Base-by-base conservation (phyloP, 2,113 vertebrate genomes). In the Chaetura pelagica region DNA sequence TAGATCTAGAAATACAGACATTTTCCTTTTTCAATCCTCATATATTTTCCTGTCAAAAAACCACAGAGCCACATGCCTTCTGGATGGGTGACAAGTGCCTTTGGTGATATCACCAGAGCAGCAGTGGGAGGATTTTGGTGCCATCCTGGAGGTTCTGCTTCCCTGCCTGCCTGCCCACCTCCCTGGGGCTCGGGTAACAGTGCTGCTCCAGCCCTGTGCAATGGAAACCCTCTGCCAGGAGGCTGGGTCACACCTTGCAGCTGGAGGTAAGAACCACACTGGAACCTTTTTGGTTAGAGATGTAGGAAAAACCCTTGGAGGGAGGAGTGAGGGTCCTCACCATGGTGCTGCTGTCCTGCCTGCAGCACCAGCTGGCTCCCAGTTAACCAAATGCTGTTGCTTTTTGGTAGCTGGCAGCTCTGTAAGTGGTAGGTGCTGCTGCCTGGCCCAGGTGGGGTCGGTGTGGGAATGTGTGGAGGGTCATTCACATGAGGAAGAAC, bases 271-370 rank as follows among this genome's bases (percentile, higher is more conserved):
- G 52, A 40, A n/a, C 84, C n/a, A 32, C 8, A 3, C 24, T 12
- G 30, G 24, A 61, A 54, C 26, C 14, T 67, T 66, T 74, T 48
- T 21, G 35, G 24, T 63, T 58, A 29, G 26, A 32, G 22, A 19
- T 18, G 18, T 38, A 32, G 63, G 35, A 32, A 62, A 35, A 44
- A 29, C 34, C 32, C 57, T 63, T 12, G 18, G 26, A 26, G 42
- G 38, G 19, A 21, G 21, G 17, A 8, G 18, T 21, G 5, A 52
- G 30, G 23, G 30, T 51, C 48, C 55, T n/a, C 0, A 0, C 35
- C 22, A 7, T 0, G 4, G 35, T 40, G n/a, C 17, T 1, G 1
- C 32, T 67, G 20, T 62, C 29, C 46, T 9, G 24, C 61, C 20
- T 26, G 23, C 16, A 51, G 69, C 63, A 32, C 26, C 35, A n/a